Conservation (phyloP, 2,888 invertebrate species). For the Pyrochroa serraticornis region DNA sequence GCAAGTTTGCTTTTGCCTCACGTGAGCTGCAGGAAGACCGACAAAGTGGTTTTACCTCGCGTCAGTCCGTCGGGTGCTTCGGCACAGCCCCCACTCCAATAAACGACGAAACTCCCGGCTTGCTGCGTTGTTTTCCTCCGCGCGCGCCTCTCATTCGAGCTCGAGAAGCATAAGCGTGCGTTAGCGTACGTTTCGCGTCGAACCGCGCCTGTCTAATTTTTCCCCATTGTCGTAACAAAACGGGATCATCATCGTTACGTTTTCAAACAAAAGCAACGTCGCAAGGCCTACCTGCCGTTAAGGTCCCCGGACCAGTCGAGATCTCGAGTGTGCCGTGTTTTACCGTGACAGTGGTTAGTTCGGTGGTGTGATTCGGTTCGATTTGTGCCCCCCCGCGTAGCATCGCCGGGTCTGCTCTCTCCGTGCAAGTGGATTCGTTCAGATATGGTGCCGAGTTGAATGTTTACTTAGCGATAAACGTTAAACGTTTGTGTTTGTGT, state of each 20-base stretch:
- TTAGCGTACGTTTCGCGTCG: slow-evolving; percentile 22
- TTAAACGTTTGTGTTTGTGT: slow-evolving; percentile 41
- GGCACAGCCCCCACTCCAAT: slow-evolving; percentile 5
- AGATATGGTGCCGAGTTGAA: slow-evolving; percentile 33
- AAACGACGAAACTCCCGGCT: slow-evolving; percentile 32
- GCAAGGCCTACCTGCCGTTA: slow-evolving; percentile 6
- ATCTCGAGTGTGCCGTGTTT: slow-evolving; percentile 11
- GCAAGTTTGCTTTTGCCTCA: no score
- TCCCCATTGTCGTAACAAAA: no score
- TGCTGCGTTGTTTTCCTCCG: slow-evolving; percentile 43
- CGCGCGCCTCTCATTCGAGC: slow-evolving; percentile 50
- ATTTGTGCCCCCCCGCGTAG: slow-evolving; percentile 12
- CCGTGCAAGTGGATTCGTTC: slow-evolving; percentile 32
- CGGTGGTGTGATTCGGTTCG: no score
- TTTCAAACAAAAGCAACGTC: slow-evolving; percentile 8
- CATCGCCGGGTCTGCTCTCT: slow-evolving; percentile 21
- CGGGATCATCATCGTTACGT: no score
- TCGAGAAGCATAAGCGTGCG: slow-evolving; percentile 31
- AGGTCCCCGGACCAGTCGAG: slow-evolving; percentile 6
- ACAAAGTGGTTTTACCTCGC: slow-evolving; percentile 14
- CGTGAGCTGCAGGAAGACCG: no score
- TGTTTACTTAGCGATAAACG: slow-evolving; percentile 47
- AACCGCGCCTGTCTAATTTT: slow-evolving; percentile 33
- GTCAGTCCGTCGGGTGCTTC: background rate
- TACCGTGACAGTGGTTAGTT: slow-evolving; percentile 14